Conservation (phyloP, 2,888 invertebrate genomes). For the Oligia strigilis region DNA sequence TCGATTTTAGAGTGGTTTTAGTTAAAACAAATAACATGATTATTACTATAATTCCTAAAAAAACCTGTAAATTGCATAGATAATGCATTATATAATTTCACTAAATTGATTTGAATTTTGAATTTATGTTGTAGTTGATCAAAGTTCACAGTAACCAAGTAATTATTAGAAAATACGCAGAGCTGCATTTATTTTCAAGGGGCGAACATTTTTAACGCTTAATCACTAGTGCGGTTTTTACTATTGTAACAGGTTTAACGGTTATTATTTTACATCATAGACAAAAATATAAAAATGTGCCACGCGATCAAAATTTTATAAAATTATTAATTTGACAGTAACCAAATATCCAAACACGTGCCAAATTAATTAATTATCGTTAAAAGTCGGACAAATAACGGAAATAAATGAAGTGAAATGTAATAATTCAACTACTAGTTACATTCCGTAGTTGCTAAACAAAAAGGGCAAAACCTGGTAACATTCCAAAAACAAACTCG, state of each 20-base stretch:
- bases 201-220: background rate
- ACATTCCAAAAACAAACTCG: conserved; percentile 88
- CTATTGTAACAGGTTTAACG: conserved; percentile 1
- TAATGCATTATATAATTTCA: background rate
- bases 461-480: conserved; percentile 82
- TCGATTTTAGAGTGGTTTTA: background rate
- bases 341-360: conserved; percentile 76
- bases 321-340: conserved; percentile 79
- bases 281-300: conserved; percentile 77
- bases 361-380: conserved; percentile 60
- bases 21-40: too few relatives aligned
- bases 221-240: background rate
- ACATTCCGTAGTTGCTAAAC: conserved; percentile 64
- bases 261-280: conserved; percentile 67
- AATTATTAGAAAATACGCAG: too few relatives aligned
- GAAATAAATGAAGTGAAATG: conserved; percentile 65
- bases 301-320: conserved; percentile 80
- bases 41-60: background rate
- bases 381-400: conserved; percentile 48
- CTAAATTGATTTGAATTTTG: background rate
- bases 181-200: background rate
- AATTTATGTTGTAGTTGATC: background rate
- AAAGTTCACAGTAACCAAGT: background rate
- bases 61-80: background rate
- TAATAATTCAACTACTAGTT: conserved; percentile 58